phyloP scores from a whole-genome alignment of 2,113 vertebrate species.

The Helogale parvula region DNA sequence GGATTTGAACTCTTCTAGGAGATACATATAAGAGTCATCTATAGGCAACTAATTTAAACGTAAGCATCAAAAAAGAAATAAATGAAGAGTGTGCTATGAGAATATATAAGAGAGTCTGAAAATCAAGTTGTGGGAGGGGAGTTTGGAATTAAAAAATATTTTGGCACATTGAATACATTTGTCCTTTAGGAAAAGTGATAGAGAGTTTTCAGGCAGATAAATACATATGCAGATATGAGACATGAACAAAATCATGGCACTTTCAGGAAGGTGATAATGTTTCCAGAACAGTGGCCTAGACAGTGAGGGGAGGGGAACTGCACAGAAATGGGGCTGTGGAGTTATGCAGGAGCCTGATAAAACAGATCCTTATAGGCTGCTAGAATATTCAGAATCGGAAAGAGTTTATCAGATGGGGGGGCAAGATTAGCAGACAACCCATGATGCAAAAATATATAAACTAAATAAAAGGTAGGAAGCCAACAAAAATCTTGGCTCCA shows the following conservation, averaged over 20 bases:
- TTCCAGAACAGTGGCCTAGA: neutral
- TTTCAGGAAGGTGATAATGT: neutral
- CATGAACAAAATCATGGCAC: neutral
- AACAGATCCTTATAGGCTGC: neutral
- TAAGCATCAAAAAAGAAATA: neutral
- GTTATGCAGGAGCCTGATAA: neutral
- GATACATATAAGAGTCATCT: neutral
- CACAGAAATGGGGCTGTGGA: neutral
- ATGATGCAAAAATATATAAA: neutral
- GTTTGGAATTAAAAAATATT: neutral
- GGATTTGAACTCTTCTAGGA: no score
- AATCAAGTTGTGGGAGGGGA: neutral
- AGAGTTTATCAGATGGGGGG: neutral
- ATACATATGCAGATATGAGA: neutral
- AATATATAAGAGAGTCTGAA: neutral
- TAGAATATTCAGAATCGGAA: neutral
- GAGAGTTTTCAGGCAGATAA: neutral
- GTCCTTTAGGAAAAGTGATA: neutral
- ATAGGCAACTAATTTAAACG: neutral
- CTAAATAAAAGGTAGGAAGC: neutral
- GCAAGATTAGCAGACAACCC: neutral
- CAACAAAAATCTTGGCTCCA: neutral
- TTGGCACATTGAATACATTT: neutral
- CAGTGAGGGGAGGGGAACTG: rapidly evolving
- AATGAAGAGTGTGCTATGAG: neutral